Base-by-base conservation (phyloP, 2,888 invertebrate genomes). In the Tetanocera ferruginea region DNA sequence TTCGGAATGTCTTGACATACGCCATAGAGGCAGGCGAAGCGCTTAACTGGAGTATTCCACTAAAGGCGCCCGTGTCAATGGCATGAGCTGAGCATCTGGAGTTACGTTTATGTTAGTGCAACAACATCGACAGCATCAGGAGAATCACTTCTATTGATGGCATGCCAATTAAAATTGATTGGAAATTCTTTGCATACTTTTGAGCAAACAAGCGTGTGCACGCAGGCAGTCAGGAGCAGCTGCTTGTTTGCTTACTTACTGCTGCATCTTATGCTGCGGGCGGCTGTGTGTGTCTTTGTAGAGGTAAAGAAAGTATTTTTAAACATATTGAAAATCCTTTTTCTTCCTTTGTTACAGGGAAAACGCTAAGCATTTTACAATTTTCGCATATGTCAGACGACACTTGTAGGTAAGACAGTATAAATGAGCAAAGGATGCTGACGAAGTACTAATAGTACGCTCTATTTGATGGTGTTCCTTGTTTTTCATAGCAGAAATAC, bases 151-250 rank as follows among this genome's bases (percentile, higher is more conserved):
- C 84, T 87, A 85, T 87, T 88, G 87, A 87, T 87, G 87, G 86
- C 85, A 85, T 87, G 87, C 87, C 88, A 88, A 88, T 87, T 88
- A 87, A 87, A 88, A 88, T 88, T 88, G 87, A 88, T 88, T 88
- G 87, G 85, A 87, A 86, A 88, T 88, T 88, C 87, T 85, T 85
- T 80, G 83, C 85, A 88, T 88, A 85, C 85, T 86, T 83, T 83
- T 60, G 49, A 76, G 43, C 25, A 28, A 67, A 25, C 62, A 60
- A 69, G 84, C 9, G 66, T 57, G 74, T 55, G 76, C 19, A 31
- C 43, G 17, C 23, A 23, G n/a, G 51, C 69, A 49, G 64, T 31
- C 62, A 57, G 43, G 70, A 79, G 77, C 79, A 80, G 79, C 81
- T 79, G 79, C 66, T 69, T 57, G 55, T 31, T 67, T 73, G 19